Percentiles rank a stretch among this genome's conserved stretches.
Conservation (phyloP, 2,113 vertebrate species). For the Aptenodytes forsteri region DNA sequence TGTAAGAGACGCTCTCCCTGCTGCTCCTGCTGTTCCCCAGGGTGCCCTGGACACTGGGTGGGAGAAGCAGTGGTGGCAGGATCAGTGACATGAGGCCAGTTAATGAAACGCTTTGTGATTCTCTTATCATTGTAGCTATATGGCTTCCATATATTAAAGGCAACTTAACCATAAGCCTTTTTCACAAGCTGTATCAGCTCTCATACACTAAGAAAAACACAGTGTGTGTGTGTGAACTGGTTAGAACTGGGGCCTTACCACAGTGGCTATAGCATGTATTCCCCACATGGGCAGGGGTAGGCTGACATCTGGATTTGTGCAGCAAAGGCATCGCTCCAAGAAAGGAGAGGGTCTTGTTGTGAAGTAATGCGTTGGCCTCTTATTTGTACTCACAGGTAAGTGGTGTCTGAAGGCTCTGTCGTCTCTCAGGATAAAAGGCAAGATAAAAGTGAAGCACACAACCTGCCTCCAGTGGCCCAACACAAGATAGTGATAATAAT, state of each 20-base stretch:
- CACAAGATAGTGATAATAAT: background rate
- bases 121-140: background rate
- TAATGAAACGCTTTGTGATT: background rate
- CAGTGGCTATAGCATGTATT: background rate
- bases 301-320: background rate
- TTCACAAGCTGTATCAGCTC: background rate
- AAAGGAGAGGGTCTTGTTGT: background rate
- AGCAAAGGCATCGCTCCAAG: background rate
- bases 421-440: background rate
- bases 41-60: background rate
- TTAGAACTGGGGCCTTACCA: background rate
- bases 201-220: background rate
- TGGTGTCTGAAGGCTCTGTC: background rate
- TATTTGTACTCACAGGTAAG: background rate
- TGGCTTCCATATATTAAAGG: background rate
- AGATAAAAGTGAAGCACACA: background rate
- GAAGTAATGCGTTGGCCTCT: background rate
- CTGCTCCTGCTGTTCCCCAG: background rate
- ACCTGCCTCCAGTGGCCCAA: background rate
- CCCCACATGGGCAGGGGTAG: background rate
- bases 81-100: rapidly evolving
- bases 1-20: background rate
- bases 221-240: background rate
- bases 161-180: background rate
- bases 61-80: background rate